phyloP scores from a whole-genome alignment of 2,113 vertebrate genomes.

The Dasypus novemcinctus region DNA sequence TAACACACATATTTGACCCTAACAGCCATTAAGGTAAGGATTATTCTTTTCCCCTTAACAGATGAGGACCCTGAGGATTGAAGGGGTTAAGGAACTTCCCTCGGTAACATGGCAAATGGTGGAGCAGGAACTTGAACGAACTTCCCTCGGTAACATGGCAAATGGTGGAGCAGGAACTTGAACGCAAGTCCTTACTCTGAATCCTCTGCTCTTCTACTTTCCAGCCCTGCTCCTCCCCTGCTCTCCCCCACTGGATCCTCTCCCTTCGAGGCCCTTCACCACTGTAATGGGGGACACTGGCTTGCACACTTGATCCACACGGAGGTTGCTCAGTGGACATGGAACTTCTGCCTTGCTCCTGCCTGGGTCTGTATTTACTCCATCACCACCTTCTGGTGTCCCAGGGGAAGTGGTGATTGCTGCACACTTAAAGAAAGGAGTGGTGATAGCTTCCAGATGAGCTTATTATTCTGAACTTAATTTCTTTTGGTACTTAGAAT shows the following conservation, averaged over 20 bases:
- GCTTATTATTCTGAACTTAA: slow-evolving; percentile 80
- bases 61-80: neutral
- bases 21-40: neutral
- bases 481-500: slow-evolving; percentile 82
- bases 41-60: neutral
- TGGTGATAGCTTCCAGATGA: slow-evolving; percentile 86
- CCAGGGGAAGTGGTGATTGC: slow-evolving; percentile 63
- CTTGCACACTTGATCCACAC: neutral
- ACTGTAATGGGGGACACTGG: fast-evolving
- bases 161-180: neutral
- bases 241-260: fast-evolving
- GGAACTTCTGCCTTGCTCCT: neutral
- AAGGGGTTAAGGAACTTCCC: neutral
- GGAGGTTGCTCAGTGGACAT: neutral
- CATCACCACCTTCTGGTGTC: slow-evolving; percentile 47
- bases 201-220: neutral
- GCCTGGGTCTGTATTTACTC: neutral
- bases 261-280: neutral
- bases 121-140: neutral
- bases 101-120: neutral
- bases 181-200: neutral
- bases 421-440: slow-evolving; percentile 77
- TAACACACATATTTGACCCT: neutral
- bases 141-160: fast-evolving
- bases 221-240: neutral